Conservation (phyloP, 2,113 vertebrate species). For the Pimephales promelas region DNA sequence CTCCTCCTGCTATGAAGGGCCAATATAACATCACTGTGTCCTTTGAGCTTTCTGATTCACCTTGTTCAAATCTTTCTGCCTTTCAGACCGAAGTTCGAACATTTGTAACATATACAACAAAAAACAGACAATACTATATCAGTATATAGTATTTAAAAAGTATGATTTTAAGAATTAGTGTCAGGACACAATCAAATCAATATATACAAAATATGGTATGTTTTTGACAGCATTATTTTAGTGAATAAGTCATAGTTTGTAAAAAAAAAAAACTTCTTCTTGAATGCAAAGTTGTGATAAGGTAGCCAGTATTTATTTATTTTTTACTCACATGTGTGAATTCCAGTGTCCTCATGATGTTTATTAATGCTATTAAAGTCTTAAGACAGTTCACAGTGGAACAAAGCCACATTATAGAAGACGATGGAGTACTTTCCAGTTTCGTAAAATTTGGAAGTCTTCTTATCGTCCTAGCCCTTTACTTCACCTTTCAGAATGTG, state of each 20-base stretch:
- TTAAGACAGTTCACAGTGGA: slow-evolving; percentile 14
- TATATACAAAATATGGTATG: neutral
- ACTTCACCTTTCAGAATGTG: neutral
- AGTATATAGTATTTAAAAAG: neutral
- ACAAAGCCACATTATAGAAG: neutral
- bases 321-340: slow-evolving; percentile 1
- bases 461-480: neutral
- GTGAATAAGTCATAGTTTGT: too few species aligned
- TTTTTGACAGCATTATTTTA: too few species aligned
- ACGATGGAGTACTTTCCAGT: slow-evolving; percentile 15
- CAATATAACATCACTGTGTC: neutral
- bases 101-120: neutral
- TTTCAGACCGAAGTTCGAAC: neutral
- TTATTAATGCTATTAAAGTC: neutral
- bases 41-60: neutral
- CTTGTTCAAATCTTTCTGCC: neutral
- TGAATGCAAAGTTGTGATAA: neutral
- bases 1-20: slow-evolving; percentile 44
- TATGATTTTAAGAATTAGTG: neutral
- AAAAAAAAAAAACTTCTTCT: too few species aligned
- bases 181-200: neutral
- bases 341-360: neutral
- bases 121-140: neutral
- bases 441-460: neutral
- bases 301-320: neutral